Evolutionary conservation across 2,113 vertebrate species (phyloP).

Genomic region (Malurus cyaneus): DNA sequence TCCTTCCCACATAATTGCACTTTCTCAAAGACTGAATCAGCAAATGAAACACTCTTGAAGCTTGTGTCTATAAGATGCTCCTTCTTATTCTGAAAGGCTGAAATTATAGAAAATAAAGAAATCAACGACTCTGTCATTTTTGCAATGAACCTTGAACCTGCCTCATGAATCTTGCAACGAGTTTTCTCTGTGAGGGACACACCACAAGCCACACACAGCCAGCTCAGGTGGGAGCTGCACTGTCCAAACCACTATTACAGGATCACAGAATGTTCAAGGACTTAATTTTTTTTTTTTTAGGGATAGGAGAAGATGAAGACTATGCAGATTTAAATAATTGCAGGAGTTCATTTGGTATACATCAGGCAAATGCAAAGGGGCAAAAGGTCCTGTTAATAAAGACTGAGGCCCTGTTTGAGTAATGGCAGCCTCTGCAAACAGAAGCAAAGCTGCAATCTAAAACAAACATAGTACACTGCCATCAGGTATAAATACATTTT

Average conservation of each 20-base stretch:
- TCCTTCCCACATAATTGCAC: neutral
- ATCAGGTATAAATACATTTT: neutral
- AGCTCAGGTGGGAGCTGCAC: neutral
- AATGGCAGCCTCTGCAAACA: neutral
- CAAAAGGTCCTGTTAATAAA: neutral
- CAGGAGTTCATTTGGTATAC: neutral
- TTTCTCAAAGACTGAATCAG: constrained; percentile 50
- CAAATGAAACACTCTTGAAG: constrained; percentile 47
- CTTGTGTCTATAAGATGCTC: neutral
- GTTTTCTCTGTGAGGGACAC: neutral
- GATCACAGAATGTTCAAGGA: neutral
- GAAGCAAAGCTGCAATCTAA: neutral
- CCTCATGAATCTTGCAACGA: neutral
- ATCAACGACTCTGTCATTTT: neutral
- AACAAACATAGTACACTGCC: neutral
- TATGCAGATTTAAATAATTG: neutral
- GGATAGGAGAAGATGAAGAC: neutral
- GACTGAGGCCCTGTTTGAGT: neutral
- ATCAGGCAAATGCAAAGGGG: neutral
- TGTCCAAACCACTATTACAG: neutral
- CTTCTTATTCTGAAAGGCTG: neutral
- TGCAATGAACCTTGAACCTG: neutral
- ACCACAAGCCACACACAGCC: neutral
- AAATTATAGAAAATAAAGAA: neutral
- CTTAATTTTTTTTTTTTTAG: neutral